A percentile compares a stretch with the other conserved stretches of the same genome.
Conservation (phyloP, 2,113 vertebrate genomes). For the Amphiprion ocellaris region DNA sequence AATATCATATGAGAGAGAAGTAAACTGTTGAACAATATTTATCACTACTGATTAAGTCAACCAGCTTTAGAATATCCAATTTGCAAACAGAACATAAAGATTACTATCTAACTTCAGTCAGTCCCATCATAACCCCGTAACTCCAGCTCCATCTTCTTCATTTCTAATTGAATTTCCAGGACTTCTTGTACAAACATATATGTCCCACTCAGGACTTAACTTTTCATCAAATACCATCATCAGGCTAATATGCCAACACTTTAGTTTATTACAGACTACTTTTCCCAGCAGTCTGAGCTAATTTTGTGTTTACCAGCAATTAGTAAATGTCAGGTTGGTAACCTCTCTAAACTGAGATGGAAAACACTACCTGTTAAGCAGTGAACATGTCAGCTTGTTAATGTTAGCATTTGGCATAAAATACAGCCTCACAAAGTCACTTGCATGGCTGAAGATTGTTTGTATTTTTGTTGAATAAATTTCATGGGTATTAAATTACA, state of each 20-base stretch:
- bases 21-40: background rate
- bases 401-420: too few relatives aligned
- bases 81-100: background rate
- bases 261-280: background rate
- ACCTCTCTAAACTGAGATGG: background rate
- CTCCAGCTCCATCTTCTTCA: too few relatives aligned
- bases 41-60: conserved; percentile 12
- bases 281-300: too few relatives aligned
- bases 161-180: background rate
- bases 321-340: background rate
- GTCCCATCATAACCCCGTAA: too few relatives aligned
- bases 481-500: background rate
- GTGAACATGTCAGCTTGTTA: background rate
- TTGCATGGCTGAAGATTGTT: background rate
- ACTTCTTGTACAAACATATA: background rate
- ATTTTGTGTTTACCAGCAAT: background rate
- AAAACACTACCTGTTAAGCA: too few relatives aligned
- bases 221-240: background rate
- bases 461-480: conserved; percentile 6
- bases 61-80: background rate
- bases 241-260: background rate
- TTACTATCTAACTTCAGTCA: background rate
- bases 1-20: background rate
- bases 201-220: background rate
- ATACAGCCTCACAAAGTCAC: too few relatives aligned